Conservation (phyloP, 2,797 vertebrate genomes). For the Sebastolobus alascanus region DNA sequence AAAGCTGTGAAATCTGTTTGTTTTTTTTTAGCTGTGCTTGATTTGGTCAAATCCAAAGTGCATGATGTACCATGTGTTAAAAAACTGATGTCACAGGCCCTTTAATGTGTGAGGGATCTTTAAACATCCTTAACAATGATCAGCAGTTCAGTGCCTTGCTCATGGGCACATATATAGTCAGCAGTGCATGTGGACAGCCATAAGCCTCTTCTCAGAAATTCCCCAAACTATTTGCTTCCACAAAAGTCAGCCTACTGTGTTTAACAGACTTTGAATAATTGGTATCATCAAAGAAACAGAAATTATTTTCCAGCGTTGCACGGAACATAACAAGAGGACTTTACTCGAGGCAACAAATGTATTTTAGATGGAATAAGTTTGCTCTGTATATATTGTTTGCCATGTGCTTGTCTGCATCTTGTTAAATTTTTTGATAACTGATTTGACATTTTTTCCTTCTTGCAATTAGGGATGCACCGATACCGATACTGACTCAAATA, state of each 20-base stretch:
- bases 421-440: constrained; percentile 19
- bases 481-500: too few relatives aligned
- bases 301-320: neutral
- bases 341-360: neutral
- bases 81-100: neutral
- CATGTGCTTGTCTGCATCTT: constrained; percentile 52
- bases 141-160: constrained; percentile 41
- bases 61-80: neutral
- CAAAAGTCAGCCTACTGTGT: neutral
- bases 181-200: neutral
- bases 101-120: neutral
- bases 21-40: neutral
- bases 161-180: constrained; percentile 10
- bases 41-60: neutral
- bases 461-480: neutral
- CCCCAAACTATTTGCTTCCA: constrained; percentile 3
- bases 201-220: neutral
- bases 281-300: neutral
- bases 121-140: neutral
- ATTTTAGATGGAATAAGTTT: constrained; percentile 10
- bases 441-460: constrained; percentile 20
- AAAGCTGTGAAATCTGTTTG: neutral
- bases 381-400: constrained; percentile 55
- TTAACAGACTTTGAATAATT: constrained; percentile 9
- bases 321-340: neutral